A percentile compares a stretch with the other conserved stretches of the same genome.
phyloP scores from a whole-genome alignment of 2,888 invertebrate species.

The Odontomyia ornata region DNA sequence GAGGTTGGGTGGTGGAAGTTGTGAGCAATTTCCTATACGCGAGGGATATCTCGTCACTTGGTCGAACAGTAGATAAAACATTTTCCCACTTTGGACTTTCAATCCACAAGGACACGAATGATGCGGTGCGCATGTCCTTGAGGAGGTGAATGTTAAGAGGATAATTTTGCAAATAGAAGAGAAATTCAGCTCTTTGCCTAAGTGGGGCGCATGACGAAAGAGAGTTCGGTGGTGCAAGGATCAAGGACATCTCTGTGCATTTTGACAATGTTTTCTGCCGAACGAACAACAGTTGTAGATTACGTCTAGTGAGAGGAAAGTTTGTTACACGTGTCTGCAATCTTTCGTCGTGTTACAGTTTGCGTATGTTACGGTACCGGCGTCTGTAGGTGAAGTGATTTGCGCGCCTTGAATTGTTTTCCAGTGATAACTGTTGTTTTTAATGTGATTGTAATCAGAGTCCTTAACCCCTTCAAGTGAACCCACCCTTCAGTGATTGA shows the following conservation, averaged over 20 bases:
- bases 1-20: constrained; percentile 14
- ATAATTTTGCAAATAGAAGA: constrained; percentile 16
- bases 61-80: constrained; percentile 10
- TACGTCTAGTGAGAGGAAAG: constrained; percentile 38
- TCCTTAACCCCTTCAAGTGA: constrained; percentile 2
- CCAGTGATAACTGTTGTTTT: constrained; percentile 10
- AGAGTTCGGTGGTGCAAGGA: constrained; percentile 22
- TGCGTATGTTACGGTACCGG: constrained; percentile 37
- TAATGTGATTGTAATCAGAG: constrained; percentile 24
- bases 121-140: constrained; percentile 3
- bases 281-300: constrained; percentile 46
- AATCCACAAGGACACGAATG: constrained; percentile 17
- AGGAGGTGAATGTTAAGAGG: neutral
- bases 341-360: constrained; percentile 17
- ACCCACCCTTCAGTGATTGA: too few relatives aligned
- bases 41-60: constrained; percentile 34
- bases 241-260: constrained; percentile 46
- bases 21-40: constrained; percentile 23
- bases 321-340: constrained; percentile 42
- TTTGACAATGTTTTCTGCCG: constrained; percentile 48
- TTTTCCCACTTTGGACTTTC: constrained; percentile 25
- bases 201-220: constrained; percentile 19
- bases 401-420: neutral
- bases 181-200: neutral
- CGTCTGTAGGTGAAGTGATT: constrained; percentile 19